These are phyloP conservation scores for Cotesia chilonis DNA, from an alignment of 1,140 invertebrate species.

Conservation along the genomic window DNA sequence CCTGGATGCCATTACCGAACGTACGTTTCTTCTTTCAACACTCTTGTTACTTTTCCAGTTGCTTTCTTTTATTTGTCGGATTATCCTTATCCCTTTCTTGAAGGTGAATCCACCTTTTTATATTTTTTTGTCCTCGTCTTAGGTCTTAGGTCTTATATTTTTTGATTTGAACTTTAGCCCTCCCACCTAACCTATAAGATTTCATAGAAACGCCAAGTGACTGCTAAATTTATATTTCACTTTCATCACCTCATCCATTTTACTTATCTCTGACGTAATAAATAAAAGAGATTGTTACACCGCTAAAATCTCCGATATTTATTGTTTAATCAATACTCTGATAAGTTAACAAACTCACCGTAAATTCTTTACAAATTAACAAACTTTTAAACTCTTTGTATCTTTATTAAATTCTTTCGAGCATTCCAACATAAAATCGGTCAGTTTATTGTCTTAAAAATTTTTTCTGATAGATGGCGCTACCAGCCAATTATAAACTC, in stretches of 20 bases:
- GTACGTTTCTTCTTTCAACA: constrained; percentile 5
- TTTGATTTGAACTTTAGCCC: background rate
- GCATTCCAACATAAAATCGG: too few species aligned
- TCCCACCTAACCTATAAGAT: constrained; percentile 18
- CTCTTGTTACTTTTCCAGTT: constrained; percentile 4
- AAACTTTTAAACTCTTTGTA: too few species aligned
- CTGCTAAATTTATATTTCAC: constrained; percentile 20
- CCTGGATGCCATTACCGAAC: background rate
- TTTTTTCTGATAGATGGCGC: too few species aligned
- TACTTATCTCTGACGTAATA: background rate
- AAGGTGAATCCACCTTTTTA: background rate
- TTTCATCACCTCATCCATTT: constrained; percentile 7
- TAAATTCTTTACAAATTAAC: too few species aligned
- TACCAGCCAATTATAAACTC: too few species aligned
- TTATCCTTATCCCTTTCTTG: constrained; percentile 25
- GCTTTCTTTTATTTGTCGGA: constrained; percentile 30
- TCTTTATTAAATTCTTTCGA: too few species aligned
- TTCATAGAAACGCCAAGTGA: constrained; percentile 8
- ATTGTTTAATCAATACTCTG: background rate
- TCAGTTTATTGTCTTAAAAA: too few species aligned
- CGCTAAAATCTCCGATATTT: background rate
- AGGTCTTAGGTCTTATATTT: background rate
- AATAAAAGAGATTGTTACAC: background rate
- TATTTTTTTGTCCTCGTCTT: constrained; percentile 22
- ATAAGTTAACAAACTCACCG: too few species aligned